Base-by-base conservation (phyloP, 2,797 vertebrate species). In the Sebastes itinus region DNA sequence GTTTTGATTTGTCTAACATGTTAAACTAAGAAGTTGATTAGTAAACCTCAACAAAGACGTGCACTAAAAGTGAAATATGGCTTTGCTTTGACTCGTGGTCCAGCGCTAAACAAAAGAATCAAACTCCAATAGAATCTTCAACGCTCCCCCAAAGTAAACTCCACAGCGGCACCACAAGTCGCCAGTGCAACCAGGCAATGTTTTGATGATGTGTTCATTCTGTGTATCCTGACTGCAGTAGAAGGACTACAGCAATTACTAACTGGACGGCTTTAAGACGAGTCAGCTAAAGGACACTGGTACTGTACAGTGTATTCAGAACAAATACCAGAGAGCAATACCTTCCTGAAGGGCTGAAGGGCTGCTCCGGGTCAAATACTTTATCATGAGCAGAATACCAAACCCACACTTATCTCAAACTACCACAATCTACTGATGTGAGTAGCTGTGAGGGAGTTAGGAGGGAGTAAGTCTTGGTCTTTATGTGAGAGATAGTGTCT, bases 151-250 rank as follows among this genome's bases (percentile, higher is more conserved):
- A 69, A 33, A 52, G 59, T 75, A 28, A 72, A 73, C 52, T 55
- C 63, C 23, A 52, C 68, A 42, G 6, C 2, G 14, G 38, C 38
- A 42, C 2, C 14, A 16, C 38, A 42, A 42, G 38, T 42, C 13
- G 14, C 38, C 38, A 42, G 54, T 80, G 72, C 52, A 72, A 33
- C 23, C 14, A 20, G 71, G 56, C 76, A 77, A 22, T 59, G 46
- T 72, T 80, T 77, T 80, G 81, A 87, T 79, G 72, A 86, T 73
- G 80, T 75, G 62, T 30, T 30, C 54, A 35, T 68, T 81, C 69
- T 71, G 61, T 66, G 75, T 49, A 70, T 42, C 38, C 38, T 42
- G 38, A 42, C 14, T 42, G 38, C 38, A 42, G 38, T 42, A 87
- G 38, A 81, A 52, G 68, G n/a, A 23, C 74, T 72, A 42, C 72